Base-by-base conservation (phyloP, 2,113 vertebrate genomes). In the Salvator merianae region DNA sequence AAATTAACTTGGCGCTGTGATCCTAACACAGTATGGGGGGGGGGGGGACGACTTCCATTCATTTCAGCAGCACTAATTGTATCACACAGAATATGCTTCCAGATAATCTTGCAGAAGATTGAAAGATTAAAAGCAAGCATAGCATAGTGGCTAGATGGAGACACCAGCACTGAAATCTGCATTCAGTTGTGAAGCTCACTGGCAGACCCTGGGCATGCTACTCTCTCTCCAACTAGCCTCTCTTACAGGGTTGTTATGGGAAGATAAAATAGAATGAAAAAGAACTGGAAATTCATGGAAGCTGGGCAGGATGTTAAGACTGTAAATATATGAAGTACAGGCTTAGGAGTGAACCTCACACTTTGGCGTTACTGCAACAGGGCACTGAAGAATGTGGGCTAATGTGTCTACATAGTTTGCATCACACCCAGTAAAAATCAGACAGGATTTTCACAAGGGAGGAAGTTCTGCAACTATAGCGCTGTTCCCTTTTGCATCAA, bases 1-100 rank as follows among this genome's bases (percentile, higher is more conserved):
- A 71, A 90, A 81, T 76, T n/a, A 91, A 86, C 83, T 92, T 90
- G 68, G 66, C 12, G n/a, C 5, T 7, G 24, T 65, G 36, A 63
- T 32, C 34, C 38, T 30, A 88, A 93, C 66, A 47, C 84, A 73
- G 73, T 63, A 82, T 73, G 32, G 20, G 20, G 26, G 10, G 72
- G 30, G 43, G 32, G 24, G n/a, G n/a, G n/a, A n/a, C n/a, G n/a
- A 16, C 55, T 59, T 81, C 66, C 66, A 28, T 36, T 55, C n/a
- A 55, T 38, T 81, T 71, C 34, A 34, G 26, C 8, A 8, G 62
- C 3, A 30, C 34, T 36, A 59, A 59, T 59, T 59, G 55, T 59
- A 59, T 59, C 55, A 59, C 55, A 59, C 55, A 20, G 55, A 59
- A 59, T 59, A 20, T 71, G 36, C 32, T 55, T 72, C 66, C 12